Evolutionary conservation across 2,797 vertebrate species (phyloP), one percentile per base, ranked within the genome.

Genomic region (Cirrhinus mrigala): DNA sequence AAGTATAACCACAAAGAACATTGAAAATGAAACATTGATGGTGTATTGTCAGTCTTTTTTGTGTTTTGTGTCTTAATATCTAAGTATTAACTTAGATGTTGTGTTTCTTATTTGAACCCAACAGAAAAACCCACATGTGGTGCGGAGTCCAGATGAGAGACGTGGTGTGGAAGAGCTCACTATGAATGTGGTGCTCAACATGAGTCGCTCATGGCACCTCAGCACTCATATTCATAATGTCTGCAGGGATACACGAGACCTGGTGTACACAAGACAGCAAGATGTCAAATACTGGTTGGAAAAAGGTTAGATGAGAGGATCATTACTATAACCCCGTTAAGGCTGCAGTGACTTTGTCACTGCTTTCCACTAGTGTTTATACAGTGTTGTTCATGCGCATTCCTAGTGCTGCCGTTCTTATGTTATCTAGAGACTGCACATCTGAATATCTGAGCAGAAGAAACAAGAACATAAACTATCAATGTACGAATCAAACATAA

Each of bases 201-300:
- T 96, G 91, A 97, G 94, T 90, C 94, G 90, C 82, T 96, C 93
- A 0, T 94, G 88, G 18, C 94, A 95, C 82, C 95, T 97, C 80
- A 97, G 96, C 90, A 89, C 94, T 52, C 96, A 97, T 79, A 92
- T 97, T 79, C 94, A 90, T 88, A 96, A 95, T 0, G 89, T 97
- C 50, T 97, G 96, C 1, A 91, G 94, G 0, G 96, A 97, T 87
- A 96, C 96, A 14, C 88, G 70, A 1, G 95, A 96, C 22, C 93
- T 95, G 12, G 93, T 97, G 77, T 97, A 96, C 68, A 94, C 96
- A 3, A 94, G 95, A 0, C 94, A 95, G 74, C 94, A 96, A 6
- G 96, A 97, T 0, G 94, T 94, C 86, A 94, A 85, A 44, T 95
- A 95, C 90, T 97, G 96, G 96, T 86, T 95, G 88, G 94, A 95